Base-by-base conservation (phyloP, 2,797 vertebrate genomes). In the Apogon talboti region DNA sequence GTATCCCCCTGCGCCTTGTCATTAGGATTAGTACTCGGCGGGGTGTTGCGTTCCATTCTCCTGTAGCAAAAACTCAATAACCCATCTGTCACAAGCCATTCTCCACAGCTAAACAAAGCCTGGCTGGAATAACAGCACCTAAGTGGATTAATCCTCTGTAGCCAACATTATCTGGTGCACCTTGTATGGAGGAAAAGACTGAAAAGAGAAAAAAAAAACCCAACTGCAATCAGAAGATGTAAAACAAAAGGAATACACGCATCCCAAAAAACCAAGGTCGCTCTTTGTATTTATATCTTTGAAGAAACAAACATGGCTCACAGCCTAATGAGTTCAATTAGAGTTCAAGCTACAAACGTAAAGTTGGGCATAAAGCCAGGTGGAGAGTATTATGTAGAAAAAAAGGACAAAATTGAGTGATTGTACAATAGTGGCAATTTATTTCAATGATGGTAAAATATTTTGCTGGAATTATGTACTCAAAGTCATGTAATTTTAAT, bases 41-140 rank as follows among this genome's bases (percentile, higher is more conserved):
- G 56, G 78, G 81, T 84, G 74, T 84, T 80, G 66, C 65, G 84
- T 65, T 82, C 71, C 75, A 76, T 89, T 89, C 76, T 86, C 78
- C 81, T 76, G 73, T 65, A 68, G 76, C 80, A 63, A 72, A 77
- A 82, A 68, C 80, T 87, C 81, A 82, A 88, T 90, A 83, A 76
- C 84, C 82, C 84, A 82, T 88, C 82, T 83, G 82, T 81, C 82
- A 75, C 45, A 21, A 55, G 66, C 45, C 62, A 46, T 72, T 74
- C 78, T 71, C 63, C 30, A 42, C 77, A 67, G 63, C 68, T 13
- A 45, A 61, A 80, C 82, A 86, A 77, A 82, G 68, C 53, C 48
- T 35, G 78, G 83, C 80, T 77, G 74, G 71, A 71, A 56, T 44
- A 67, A 67, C 63, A 21, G 63, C 71, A 35, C 48, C 79, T 80